These are phyloP conservation scores for Tinea trinotella DNA, from an alignment of 2,888 invertebrate species.

Conservation along the genomic window DNA sequence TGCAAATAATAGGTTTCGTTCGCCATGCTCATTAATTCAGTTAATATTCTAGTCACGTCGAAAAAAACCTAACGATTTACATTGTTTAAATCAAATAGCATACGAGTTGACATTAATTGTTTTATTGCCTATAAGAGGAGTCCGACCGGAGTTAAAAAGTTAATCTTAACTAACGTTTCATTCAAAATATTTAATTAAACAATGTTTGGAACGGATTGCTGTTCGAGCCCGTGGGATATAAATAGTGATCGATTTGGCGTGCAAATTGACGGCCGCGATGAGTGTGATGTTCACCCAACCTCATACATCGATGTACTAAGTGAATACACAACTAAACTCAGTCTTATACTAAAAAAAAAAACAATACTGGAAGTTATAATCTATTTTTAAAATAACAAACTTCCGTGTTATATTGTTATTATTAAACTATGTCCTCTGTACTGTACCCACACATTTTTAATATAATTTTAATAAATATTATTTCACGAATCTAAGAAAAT, in stretches of 20 bases:
- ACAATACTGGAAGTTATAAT: too few species aligned
- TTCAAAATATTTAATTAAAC: slow-evolving; percentile 23
- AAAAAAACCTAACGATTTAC: background rate
- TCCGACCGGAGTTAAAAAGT: slow-evolving; percentile 4
- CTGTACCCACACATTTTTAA: too few species aligned
- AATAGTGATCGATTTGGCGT: slow-evolving; percentile 63
- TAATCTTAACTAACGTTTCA: slow-evolving; percentile 17
- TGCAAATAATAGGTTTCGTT: background rate
- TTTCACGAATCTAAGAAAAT: too few species aligned
- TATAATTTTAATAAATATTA: too few species aligned
- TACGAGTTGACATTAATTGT: background rate
- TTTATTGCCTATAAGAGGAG: background rate
- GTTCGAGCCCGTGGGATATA: slow-evolving; percentile 33
- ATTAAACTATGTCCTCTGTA: too few species aligned
- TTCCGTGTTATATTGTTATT: too few species aligned
- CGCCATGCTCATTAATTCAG: background rate
- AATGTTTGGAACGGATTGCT: slow-evolving; percentile 27
- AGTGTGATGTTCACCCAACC: slow-evolving; percentile 19
- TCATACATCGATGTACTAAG: background rate
- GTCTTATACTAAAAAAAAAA: too few species aligned
- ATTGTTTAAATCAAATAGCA: background rate
- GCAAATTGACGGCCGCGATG: slow-evolving; percentile 43
- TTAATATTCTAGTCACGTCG: background rate
- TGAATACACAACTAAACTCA: background rate
- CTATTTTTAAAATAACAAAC: too few species aligned